Percentiles rank a stretch among this genome's conserved stretches.
These are phyloP conservation scores for Cirrhinus molitorella DNA, from an alignment of 2,797 vertebrate species.

Conservation along the genomic window DNA sequence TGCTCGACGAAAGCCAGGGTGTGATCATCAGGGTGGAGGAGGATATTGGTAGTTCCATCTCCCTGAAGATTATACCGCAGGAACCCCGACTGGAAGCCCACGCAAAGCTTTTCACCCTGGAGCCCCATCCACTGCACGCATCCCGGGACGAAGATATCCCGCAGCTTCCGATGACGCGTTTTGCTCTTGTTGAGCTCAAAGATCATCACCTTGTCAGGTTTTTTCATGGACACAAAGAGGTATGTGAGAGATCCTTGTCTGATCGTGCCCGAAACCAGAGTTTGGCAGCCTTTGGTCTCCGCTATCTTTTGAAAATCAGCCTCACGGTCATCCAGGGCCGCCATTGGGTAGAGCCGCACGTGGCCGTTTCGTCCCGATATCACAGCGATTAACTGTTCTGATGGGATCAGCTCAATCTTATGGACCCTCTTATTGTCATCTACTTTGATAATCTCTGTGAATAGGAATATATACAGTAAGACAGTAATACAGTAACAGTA, in stretches of 20 bases:
- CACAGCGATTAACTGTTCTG: slow-evolving; percentile 94
- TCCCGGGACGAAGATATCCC: slow-evolving; percentile 90
- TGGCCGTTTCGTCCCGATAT: slow-evolving; percentile 98
- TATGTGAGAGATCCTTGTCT: slow-evolving; percentile 88
- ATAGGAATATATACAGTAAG: neutral
- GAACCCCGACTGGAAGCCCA: slow-evolving; percentile 95
- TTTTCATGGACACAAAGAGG: slow-evolving; percentile 96
- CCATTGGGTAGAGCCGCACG: slow-evolving; percentile 90
- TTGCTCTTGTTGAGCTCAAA: slow-evolving; percentile 96
- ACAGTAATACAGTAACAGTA: too few species aligned
- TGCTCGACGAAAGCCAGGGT: slow-evolving; percentile 93
- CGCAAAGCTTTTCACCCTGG: slow-evolving; percentile 92
- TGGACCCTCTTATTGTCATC: slow-evolving; percentile 98
- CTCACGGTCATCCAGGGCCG: slow-evolving; percentile 92
- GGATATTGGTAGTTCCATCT: slow-evolving; percentile 82
- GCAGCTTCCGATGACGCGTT: slow-evolving; percentile 88
- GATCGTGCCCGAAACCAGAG: slow-evolving; percentile 87
- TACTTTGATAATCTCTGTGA: slow-evolving; percentile 93
- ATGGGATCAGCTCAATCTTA: slow-evolving; percentile 91
- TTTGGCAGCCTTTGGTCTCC: slow-evolving; percentile 95
- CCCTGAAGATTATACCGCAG: slow-evolving; percentile 88
- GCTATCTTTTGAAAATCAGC: slow-evolving; percentile 91
- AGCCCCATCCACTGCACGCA: slow-evolving; percentile 95
- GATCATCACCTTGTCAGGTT: slow-evolving; percentile 86
- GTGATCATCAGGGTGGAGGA: slow-evolving; percentile 94